Evolutionary conservation across 2,888 invertebrate species (phyloP), one percentile per base, ranked within the genome.

Genomic region (Ormyrus labotus): DNA sequence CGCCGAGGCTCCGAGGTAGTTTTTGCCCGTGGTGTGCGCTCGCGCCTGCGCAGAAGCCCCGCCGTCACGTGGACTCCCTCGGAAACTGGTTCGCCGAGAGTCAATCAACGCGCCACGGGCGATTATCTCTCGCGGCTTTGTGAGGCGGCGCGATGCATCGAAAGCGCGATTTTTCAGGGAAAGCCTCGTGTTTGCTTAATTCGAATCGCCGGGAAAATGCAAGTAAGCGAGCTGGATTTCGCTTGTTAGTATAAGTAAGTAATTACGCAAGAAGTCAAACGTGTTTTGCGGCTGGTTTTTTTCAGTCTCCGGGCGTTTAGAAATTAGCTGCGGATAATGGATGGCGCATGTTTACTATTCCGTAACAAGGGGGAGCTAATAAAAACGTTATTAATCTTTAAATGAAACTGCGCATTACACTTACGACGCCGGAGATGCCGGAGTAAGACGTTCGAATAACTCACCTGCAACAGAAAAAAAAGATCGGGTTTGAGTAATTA

Each of bases 31-130:
- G 2, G n/a, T 50, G 50, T 63, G 34, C 11, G 63, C 63, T 47
- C 51, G 64, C 53, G 57, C 8, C 34, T 34, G 3, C 51, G 67
- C 71, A 58, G 53, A 19, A 5, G 13, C 11, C 51, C 10, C 68
- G 47, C 13, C 34, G 47, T 69, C 76, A 67, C 69, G 67, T 50
- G 71, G 71, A 0, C 69, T n/a, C 70, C 48, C 34, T 34, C 34
- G 34, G 57, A 47, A 72, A 63, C 72, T 72, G 53, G 63, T 72
- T 61, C 50, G 64, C 68, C 76, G 78, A 48, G 67, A 84, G 84
- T 83, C 84, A 83, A 84, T 85, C 83, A 84, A 83, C 76, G 75
- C 51, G 51, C 61, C 10, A 34, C 34, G 19, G n/a, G 45, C 65
- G 71, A 71, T 78, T 71, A 65, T 58, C 63, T 58, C 58, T 9